Evolutionary conservation across 2,888 invertebrate species (phyloP).

Genomic region (Phyllotreta cruciferae): DNA sequence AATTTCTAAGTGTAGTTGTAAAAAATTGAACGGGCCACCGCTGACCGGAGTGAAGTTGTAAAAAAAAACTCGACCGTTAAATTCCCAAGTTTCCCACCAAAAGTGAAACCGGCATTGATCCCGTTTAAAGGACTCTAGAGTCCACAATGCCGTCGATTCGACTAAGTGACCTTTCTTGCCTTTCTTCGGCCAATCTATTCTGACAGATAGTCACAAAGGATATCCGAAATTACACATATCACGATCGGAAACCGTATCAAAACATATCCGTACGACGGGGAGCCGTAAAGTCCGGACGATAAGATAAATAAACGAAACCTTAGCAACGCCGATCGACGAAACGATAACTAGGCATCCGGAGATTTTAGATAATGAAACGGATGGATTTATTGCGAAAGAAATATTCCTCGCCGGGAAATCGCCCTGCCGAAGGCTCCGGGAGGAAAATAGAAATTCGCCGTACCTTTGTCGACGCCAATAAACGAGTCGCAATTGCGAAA

Average conservation of each 20-base stretch:
- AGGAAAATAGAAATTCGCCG: too few species aligned
- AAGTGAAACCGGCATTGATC: constrained; percentile 30
- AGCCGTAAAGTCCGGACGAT: constrained; percentile 30
- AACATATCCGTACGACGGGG: constrained; percentile 19
- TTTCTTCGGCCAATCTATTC: constrained; percentile 9
- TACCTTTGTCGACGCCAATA: constrained; percentile 12
- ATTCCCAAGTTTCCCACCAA: constrained; percentile 25
- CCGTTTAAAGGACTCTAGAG: constrained; percentile 19
- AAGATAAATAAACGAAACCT: constrained; percentile 2
- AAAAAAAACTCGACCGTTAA: constrained; percentile 18
- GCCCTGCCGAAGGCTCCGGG: too few species aligned
- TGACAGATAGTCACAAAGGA: constrained; percentile 12
- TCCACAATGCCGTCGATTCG: constrained; percentile 8
- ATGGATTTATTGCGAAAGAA: too few species aligned
- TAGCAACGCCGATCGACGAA: not conserved
- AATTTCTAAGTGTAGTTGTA: too few species aligned
- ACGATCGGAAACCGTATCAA: constrained; percentile 2
- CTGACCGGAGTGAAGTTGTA: constrained; percentile 6
- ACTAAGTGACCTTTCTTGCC: constrained; percentile 7
- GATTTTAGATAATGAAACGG: constrained; percentile 1
- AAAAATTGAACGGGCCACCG: constrained; percentile 10
- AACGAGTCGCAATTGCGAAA: constrained; percentile 7
- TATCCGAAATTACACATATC: constrained; percentile 8
- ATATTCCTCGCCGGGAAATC: too few species aligned
- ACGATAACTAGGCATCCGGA: not conserved